Evolutionary conservation across 2,113 vertebrate species (phyloP).

Genomic region (Ginglymostoma cirratum): DNA sequence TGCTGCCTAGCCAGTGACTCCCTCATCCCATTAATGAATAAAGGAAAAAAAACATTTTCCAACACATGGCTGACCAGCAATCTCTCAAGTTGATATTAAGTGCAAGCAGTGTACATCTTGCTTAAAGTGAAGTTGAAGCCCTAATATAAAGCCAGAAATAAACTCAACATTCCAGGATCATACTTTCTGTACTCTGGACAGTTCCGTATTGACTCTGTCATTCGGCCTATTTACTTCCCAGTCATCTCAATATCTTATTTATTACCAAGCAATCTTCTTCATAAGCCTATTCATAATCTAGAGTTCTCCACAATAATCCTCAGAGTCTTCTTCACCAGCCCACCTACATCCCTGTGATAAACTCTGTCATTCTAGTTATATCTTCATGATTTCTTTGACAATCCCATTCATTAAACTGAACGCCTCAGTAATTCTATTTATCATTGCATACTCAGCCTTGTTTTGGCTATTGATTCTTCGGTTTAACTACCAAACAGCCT

Average conservation of each 20-base stretch:
- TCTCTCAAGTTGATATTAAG: neutral
- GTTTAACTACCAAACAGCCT: neutral
- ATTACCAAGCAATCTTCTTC: neutral
- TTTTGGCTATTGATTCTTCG: neutral
- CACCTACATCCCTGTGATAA: neutral
- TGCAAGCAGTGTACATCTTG: neutral
- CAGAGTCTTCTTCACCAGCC: neutral
- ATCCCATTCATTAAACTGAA: neutral
- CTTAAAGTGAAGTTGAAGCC: neutral
- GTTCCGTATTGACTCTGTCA: neutral
- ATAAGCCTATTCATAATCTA: neutral
- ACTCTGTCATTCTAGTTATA: neutral
- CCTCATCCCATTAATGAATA: no score
- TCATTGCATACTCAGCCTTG: neutral
- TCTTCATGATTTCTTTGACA: neutral
- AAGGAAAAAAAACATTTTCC: neutral
- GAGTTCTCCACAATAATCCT: neutral
- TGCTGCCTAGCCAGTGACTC: no score
- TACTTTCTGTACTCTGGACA: neutral
- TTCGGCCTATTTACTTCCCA: neutral
- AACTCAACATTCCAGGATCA: neutral
- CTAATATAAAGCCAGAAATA: neutral
- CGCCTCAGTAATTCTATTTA: neutral
- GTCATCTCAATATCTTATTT: neutral
- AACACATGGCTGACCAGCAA: neutral